These are phyloP conservation scores for Dasypus novemcinctus DNA, from an alignment of 2,113 vertebrate genomes.

Conservation along the genomic window DNA sequence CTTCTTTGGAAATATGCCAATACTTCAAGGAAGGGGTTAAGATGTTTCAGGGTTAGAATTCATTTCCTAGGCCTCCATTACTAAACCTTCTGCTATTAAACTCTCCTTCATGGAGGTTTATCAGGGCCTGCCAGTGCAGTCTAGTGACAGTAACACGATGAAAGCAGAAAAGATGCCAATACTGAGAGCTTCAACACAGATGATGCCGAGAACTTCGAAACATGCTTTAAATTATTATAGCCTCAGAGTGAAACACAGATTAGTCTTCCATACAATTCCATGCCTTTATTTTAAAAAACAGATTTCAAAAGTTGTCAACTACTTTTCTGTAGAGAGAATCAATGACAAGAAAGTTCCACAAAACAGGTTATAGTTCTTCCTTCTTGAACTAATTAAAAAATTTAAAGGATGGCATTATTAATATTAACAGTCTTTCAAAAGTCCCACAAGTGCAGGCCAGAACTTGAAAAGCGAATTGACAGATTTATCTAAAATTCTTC, in stretches of 20 bases:
- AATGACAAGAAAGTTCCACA: not conserved
- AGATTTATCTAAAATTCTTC: not conserved
- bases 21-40: not conserved
- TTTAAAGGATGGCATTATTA: not conserved
- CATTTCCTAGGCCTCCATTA: not conserved
- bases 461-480: not conserved
- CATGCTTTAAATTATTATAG: not conserved
- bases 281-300: not conserved
- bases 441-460: not conserved
- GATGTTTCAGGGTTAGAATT: not conserved
- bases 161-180: not conserved
- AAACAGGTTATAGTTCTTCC: not conserved
- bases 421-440: conserved; percentile 29
- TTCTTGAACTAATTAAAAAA: not conserved
- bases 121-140: not conserved
- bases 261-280: not conserved
- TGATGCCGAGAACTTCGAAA: too few relatives aligned
- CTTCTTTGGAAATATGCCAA: not conserved
- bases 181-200: not conserved
- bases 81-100: not conserved
- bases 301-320: not conserved
- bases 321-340: not conserved
- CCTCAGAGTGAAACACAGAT: not conserved
- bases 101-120: not conserved
- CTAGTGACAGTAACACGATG: not conserved